Conservation (phyloP, 2,888 invertebrate species). For the Drosophila mimica region DNA sequence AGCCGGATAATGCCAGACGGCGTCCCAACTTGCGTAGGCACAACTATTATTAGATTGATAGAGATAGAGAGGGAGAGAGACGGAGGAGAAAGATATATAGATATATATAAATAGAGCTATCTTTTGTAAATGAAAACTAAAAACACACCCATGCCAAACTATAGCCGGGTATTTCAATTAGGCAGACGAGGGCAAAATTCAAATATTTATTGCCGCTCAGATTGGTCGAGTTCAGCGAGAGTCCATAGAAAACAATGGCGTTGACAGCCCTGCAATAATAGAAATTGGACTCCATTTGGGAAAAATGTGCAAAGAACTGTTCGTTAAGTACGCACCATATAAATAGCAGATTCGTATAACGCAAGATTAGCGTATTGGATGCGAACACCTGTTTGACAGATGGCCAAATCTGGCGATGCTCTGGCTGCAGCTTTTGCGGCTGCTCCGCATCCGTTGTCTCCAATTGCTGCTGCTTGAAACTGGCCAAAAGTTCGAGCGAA, state of each 20-base stretch:
- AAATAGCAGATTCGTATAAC: constrained; percentile 85
- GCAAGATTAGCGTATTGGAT: constrained; percentile 85
- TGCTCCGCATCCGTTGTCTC: constrained; percentile 29
- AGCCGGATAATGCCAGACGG: constrained; percentile 86
- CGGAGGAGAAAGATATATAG: neutral
- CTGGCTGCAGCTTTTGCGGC: constrained; percentile 18
- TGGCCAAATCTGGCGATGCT: constrained; percentile 82
- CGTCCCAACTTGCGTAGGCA: constrained; percentile 86
- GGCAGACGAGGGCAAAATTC: constrained; percentile 88
- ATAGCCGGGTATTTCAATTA: constrained; percentile 88
- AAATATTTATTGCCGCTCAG: constrained; percentile 89
- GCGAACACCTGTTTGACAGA: constrained; percentile 85
- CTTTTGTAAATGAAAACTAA: neutral
- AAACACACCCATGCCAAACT: constrained; percentile 85
- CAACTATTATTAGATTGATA: constrained; percentile 80
- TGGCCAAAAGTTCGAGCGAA: constrained; percentile 85
- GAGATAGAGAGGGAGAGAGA: constrained; percentile 3
- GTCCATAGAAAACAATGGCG: constrained; percentile 89
- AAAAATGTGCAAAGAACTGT: neutral
- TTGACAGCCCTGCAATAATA: constrained; percentile 86
- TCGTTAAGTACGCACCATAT: constrained; percentile 84
- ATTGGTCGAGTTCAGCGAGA: constrained; percentile 88
- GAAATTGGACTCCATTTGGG: neutral
- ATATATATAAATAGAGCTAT: neutral
- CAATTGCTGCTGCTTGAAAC: constrained; percentile 82